These are phyloP conservation scores for Lepeophtheirus nordmannii DNA, from an alignment of 2,888 invertebrate species.

Conservation along the genomic window DNA sequence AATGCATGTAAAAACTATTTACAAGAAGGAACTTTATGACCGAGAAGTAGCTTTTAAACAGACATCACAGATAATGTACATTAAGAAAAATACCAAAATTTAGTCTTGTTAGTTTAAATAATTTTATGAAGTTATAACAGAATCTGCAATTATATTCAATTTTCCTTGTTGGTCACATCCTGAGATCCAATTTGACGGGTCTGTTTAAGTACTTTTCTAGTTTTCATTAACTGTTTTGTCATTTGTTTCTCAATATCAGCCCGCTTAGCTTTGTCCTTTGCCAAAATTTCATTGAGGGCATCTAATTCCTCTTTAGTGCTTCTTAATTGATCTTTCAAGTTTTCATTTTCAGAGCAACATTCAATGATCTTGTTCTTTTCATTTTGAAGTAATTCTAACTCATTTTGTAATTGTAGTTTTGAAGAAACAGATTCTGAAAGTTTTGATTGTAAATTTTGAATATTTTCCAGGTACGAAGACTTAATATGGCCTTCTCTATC, in stretches of 20 bases:
- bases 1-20: too few species aligned
- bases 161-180: not conserved
- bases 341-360: not conserved
- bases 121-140: too few species aligned
- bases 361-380: not conserved
- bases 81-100: too few species aligned
- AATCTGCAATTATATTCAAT: not conserved
- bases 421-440: not conserved
- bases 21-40: too few species aligned
- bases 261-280: not conserved
- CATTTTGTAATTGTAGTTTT: not conserved
- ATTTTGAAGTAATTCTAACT: not conserved
- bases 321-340: not conserved
- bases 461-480: not conserved
- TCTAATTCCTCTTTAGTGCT: not conserved
- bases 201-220: not conserved
- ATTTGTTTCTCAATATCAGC: slow-evolving; percentile 4
- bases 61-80: too few species aligned
- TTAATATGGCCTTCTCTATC: not conserved
- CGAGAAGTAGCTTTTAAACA: too few species aligned
- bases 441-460: not conserved
- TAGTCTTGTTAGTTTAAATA: too few species aligned
- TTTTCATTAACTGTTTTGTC: slow-evolving; percentile 2
- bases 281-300: not conserved
- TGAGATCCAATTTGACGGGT: not conserved